Evolutionary conservation across 2,888 invertebrate species (phyloP).

Genomic region (Onchidella celtica): DNA sequence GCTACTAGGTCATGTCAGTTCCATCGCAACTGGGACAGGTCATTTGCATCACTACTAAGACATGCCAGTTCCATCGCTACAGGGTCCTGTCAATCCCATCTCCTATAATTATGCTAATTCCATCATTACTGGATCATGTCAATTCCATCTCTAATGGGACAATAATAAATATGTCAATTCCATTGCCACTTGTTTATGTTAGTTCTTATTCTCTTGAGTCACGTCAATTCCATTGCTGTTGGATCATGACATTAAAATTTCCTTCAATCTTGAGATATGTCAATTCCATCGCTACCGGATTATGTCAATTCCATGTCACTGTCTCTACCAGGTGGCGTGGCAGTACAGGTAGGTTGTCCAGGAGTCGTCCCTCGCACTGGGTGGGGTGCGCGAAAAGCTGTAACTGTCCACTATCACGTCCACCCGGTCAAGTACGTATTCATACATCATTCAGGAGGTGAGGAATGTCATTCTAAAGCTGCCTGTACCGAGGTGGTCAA

Average conservation of each 20-base stretch:
- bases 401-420: background rate
- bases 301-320: background rate
- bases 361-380: background rate
- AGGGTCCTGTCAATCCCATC: too few relatives aligned
- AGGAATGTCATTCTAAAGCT: conserved; percentile 63
- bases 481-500: conserved; percentile 51
- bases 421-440: conserved; percentile 56
- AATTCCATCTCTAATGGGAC: too few relatives aligned
- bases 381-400: background rate
- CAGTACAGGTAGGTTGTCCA: background rate
- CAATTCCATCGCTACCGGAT: too few relatives aligned
- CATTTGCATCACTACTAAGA: background rate
- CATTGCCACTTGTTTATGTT: too few relatives aligned
- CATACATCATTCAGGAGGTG: conserved; percentile 80
- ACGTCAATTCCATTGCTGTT: background rate
- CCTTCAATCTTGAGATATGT: too few relatives aligned
- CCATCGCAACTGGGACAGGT: too few relatives aligned
- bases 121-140: too few relatives aligned
- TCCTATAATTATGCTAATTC: too few relatives aligned
- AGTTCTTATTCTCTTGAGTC: background rate
- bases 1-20: too few relatives aligned
- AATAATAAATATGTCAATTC: too few relatives aligned
- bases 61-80: background rate
- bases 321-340: too few relatives aligned
- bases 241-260: too few relatives aligned